Evolutionary conservation across 2,888 invertebrate species (phyloP), one percentile per base, ranked within the genome.

Genomic region (Chaitophorus viminalis): DNA sequence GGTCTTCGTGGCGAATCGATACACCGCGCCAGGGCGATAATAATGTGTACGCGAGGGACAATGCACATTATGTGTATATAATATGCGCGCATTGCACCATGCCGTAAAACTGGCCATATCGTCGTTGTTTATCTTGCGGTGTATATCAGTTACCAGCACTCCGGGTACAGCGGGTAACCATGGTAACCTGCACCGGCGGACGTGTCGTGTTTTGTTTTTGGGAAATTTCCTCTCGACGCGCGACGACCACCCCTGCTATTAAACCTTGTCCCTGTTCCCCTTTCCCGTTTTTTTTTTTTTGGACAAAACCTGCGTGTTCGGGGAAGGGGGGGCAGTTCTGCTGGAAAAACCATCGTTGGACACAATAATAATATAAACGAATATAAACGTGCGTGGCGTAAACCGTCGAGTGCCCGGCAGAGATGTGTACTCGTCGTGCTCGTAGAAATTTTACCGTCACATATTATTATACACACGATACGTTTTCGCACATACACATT

Each of bases 121-220:
- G 78, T 70, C 52, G 33, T 85, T 78, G 85, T 85, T 85, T 85
- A 52, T 85, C 77, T 85, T 70, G 85, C 70, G 85, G 77, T 74
- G 70, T 72, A 68, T 60, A 84, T 84, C 84, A 65, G 84, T 76
- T 65, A 84, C 75, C 65, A 60, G 29, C 76, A 52, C 46, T 18
- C 65, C n/a, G 52, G 54, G 33, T 68, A 25, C 29, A 39, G 75
- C 83, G 83, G 36, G 75, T 83, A 54, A 86, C 85, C 72, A 86
- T 78, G 85, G 86, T 70, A 68, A 86, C 86, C 86, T 21, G 17
- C 77, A 86, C 86, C 86, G 21, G 17, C 77, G 77, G 68, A 77
- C 21, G 77, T 74, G 31, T 60, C 72, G 76, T 31, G 60, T 83
- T 83, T 75, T 79, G 52, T 78, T 72, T 79, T 83, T 83, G 72